phyloP scores from a whole-genome alignment of 2,113 vertebrate species.

The Sapajus apella region DNA sequence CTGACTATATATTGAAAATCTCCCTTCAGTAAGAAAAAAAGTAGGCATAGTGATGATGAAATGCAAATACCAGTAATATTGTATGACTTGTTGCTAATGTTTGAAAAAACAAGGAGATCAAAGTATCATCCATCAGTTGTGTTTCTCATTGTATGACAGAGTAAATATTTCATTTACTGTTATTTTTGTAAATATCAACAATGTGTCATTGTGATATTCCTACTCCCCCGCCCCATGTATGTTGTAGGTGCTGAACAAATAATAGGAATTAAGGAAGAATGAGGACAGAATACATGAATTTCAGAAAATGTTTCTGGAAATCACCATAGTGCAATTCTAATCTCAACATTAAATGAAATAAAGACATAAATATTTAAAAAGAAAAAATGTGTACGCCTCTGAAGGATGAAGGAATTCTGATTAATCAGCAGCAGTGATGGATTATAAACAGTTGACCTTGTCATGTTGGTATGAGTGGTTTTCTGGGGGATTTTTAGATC shows the following conservation, averaged over 20 bases:
- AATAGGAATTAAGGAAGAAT: background rate
- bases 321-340: constrained; percentile 57
- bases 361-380: constrained; percentile 70
- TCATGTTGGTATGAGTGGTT: constrained; percentile 72
- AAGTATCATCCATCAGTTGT: background rate
- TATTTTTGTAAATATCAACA: constrained; percentile 27
- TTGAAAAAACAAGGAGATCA: constrained; percentile 21
- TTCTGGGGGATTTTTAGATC: constrained; percentile 78
- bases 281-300: constrained; percentile 44
- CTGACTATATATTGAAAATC: constrained; percentile 21
- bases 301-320: constrained; percentile 68
- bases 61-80: background rate
- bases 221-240: background rate
- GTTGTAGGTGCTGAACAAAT: background rate
- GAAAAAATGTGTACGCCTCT: constrained; percentile 51
- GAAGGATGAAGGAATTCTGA: constrained; percentile 66
- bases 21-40: background rate
- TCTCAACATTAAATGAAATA: constrained; percentile 58
- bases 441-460: constrained; percentile 67
- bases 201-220: background rate
- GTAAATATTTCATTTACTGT: constrained; percentile 1
- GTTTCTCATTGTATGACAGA: background rate
- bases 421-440: constrained; percentile 57
- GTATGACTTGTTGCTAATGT: constrained; percentile 27
- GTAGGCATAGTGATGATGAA: background rate